A percentile compares a stretch with the other conserved stretches of the same genome.
Conservation (phyloP, 2,797 vertebrate genomes). For the Lepus townsendii region DNA sequence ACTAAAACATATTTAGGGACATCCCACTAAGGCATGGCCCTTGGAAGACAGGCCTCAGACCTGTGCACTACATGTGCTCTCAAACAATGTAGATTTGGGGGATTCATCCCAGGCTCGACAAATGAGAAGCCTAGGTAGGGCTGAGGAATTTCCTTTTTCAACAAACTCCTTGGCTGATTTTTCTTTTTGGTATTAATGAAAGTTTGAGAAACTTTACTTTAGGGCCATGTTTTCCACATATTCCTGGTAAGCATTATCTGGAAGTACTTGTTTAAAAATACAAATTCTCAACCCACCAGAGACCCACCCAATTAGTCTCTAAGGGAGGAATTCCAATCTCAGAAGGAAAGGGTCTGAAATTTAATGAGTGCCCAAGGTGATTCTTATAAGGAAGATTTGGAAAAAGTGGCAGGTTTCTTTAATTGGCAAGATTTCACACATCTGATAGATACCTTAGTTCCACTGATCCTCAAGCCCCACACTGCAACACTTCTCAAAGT, state of each 20-base stretch:
- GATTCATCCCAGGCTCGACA: neutral
- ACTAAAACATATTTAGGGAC: neutral
- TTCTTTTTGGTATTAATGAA: neutral
- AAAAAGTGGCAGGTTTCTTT: neutral
- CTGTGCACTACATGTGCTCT: neutral
- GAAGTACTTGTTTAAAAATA: neutral
- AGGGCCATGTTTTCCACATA: constrained; percentile 33
- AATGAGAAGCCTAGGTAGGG: neutral
- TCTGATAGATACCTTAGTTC: neutral
- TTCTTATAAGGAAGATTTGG: neutral
- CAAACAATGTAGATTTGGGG: neutral
- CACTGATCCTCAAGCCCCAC: neutral
- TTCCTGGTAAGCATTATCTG: neutral
- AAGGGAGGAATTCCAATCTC: neutral
- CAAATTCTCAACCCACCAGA: neutral
- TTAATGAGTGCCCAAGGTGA: neutral
- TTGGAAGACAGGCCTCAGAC: neutral
- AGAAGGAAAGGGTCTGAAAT: neutral
- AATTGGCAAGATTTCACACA: constrained; percentile 30
- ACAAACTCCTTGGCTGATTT: neutral
- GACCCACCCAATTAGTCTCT: neutral
- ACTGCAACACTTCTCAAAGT: neutral
- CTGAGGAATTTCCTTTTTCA: constrained; percentile 36
- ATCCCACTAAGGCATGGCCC: neutral
- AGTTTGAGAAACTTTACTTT: constrained; percentile 23